Conservation (phyloP, 1,140 invertebrate genomes). For the Platorchestia sp. region DNA sequence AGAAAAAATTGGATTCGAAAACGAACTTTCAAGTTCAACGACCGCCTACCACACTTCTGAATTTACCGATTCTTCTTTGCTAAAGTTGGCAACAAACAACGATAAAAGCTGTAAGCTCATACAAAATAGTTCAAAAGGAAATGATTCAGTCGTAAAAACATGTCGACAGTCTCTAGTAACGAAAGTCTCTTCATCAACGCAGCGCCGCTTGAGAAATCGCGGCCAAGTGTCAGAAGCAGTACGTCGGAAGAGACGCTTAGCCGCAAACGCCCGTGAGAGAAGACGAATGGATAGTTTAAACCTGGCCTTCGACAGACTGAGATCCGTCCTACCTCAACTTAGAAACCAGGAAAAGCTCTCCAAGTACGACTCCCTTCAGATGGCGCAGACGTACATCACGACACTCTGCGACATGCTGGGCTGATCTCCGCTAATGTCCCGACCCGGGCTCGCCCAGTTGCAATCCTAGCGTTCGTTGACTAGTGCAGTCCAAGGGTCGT, state of each 20-base stretch:
- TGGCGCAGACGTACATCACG: conserved; percentile 96
- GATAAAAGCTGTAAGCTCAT: neutral
- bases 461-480: neutral
- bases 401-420: conserved; percentile 83
- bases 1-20: neutral
- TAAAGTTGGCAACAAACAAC: neutral
- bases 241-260: conserved; percentile 85
- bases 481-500: neutral
- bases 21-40: neutral
- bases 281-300: conserved; percentile 95
- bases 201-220: conserved; percentile 42
- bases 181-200: conserved; percentile 23
- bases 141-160: neutral
- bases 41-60: neutral
- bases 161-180: neutral
- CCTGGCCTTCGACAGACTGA: conserved; percentile 90
- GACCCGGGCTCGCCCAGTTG: neutral
- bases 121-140: neutral
- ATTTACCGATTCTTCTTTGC: neutral
- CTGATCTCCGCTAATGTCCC: neutral
- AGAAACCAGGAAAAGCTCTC: conserved; percentile 93
- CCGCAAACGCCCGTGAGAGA: conserved; percentile 93
- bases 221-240: conserved; percentile 71
- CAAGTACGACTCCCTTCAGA: conserved; percentile 97
- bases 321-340: conserved; percentile 89